phyloP scores from a whole-genome alignment of 2,888 invertebrate genomes.

The Pyrrhosoma nymphula region DNA sequence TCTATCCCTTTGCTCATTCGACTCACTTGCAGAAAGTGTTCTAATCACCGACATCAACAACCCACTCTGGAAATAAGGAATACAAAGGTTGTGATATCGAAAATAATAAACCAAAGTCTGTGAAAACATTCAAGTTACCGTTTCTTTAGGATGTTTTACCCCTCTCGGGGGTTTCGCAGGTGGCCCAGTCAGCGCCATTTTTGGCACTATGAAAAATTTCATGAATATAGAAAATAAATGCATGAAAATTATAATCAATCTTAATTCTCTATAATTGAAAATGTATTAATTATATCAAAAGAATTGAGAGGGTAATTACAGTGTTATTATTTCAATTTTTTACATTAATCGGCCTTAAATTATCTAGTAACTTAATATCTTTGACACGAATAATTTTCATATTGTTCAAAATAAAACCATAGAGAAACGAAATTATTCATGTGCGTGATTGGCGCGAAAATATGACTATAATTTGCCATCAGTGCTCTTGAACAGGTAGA shows the following conservation, averaged over 20 bases:
- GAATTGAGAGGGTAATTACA: too few species aligned
- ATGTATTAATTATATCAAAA: too few species aligned
- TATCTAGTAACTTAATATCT: not conserved
- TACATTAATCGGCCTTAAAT: not conserved
- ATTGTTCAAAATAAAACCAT: not conserved
- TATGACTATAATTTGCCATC: not conserved
- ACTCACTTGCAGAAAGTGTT: constrained; percentile 95
- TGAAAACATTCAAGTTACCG: constrained; percentile 81
- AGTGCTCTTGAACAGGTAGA: too few species aligned
- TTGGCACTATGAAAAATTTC: constrained; percentile 27
- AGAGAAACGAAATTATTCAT: not conserved
- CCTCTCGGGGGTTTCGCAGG: constrained; percentile 93
- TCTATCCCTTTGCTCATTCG: constrained; percentile 94
- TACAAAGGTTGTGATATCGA: not conserved
- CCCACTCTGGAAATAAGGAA: constrained; percentile 83
- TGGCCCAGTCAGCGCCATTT: constrained; percentile 81
- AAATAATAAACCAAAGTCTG: not conserved
- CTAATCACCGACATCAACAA: constrained; percentile 96
- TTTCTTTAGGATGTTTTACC: constrained; percentile 92
- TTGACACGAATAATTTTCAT: not conserved
- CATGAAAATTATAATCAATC: too few species aligned
- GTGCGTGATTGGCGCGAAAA: not conserved
- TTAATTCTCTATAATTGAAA: too few species aligned
- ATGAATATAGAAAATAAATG: too few species aligned
- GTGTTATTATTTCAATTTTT: too few species aligned